Base-by-base conservation (phyloP, 30 jellyfish, hydroid and myxozoan species). In the Cassiopea xamachana region DNA sequence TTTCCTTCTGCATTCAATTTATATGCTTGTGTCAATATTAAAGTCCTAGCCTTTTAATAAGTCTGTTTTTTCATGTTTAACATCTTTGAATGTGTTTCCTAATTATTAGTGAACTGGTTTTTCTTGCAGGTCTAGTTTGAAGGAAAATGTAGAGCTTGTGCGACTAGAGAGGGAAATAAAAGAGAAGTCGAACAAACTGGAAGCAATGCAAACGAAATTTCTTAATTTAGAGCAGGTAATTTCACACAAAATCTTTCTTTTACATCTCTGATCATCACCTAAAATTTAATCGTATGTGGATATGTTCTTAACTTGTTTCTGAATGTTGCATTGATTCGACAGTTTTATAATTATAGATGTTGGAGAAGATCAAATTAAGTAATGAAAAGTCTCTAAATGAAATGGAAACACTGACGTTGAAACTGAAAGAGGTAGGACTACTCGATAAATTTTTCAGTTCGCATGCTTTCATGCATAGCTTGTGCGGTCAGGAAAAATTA, bases 111-210 rank as follows among this genome's bases (percentile, higher is more conserved):
- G 39, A 27, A 27, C 39, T 27, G 39, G 39, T 27, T 27, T 27
- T 27, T 27, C 75, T 72, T 60, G 19, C 43, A 94, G 98, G 67
- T 87, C 96, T 27, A 84, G 89, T 50, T 80, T 96, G 80, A 88
- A 85, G 73, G 99, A 96, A 88, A 92, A 93, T 69, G 96, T 93
- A 44, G 99, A 96, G 58, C 64, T 96, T 89, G 89, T 96, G 27
- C 91, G 96, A 39, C 92, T 96, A 2, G 98, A 96, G 77, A 93
- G 99, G 47, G 99, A 96, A 78, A 93, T 92, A 47, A 92, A 89
- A 64, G 99, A 96, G 44, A 96, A 96, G 85, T 90, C 93, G 13
- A 73, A 88, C 9, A 89, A 82, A 78, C 88, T 96, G 2, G 98
- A 96, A 89, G 80, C 64, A 46, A 60, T 96, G 76, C 99, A 96